These are phyloP conservation scores for Hydrozoanthus gracilis DNA, from an alignment of 92 coral and sea anemone genomes.

Conservation along the genomic window DNA sequence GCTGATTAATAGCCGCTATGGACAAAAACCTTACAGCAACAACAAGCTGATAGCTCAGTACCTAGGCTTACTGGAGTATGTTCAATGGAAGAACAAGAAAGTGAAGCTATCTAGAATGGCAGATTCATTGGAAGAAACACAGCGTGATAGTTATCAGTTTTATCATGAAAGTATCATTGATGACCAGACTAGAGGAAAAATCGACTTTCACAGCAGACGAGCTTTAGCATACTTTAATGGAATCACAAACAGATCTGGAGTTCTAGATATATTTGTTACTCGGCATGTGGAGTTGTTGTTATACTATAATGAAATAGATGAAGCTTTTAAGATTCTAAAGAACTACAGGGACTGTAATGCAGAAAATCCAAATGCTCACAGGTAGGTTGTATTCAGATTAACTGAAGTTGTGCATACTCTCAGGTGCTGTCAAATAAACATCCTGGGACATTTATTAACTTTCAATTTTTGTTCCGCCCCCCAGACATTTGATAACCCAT, in stretches of 20 bases:
- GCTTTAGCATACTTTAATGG: slow-evolving; percentile 69
- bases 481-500: not conserved
- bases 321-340: slow-evolving; percentile 63
- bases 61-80: slow-evolving; percentile 81
- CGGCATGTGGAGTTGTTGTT: slow-evolving; percentile 73
- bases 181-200: slow-evolving; percentile 39
- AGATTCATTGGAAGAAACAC: not conserved
- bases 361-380: slow-evolving; percentile 91
- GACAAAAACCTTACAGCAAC: slow-evolving; percentile 54
- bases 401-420: too few relatives aligned
- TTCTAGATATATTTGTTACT: slow-evolving; percentile 87
- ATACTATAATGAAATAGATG: slow-evolving; percentile 54
- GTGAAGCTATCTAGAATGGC: not conserved
- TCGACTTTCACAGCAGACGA: slow-evolving; percentile 73
- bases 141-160: not conserved
- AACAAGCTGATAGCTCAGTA: slow-evolving; percentile 73
- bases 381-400: slow-evolving; percentile 53
- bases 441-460: too few relatives aligned
- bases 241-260: slow-evolving; percentile 71
- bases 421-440: too few relatives aligned
- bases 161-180: not conserved
- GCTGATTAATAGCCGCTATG: slow-evolving; percentile 71
- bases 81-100: slow-evolving; percentile 66
- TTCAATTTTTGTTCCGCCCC: not conserved
- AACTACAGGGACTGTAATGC: slow-evolving; percentile 80